phyloP scores from a whole-genome alignment of 2,113 vertebrate genomes.

The Pongo pygmaeus region DNA sequence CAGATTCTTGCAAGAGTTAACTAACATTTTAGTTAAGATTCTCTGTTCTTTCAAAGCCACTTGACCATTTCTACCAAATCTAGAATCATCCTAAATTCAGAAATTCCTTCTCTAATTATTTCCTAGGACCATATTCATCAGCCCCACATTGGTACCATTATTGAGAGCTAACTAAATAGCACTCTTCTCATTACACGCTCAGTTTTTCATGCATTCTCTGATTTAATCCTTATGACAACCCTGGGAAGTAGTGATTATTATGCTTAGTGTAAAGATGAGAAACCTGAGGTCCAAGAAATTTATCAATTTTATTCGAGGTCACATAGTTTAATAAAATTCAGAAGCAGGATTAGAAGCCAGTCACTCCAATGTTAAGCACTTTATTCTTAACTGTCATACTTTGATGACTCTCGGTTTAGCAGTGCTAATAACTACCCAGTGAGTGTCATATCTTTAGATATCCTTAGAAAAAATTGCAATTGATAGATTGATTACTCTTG shows the following conservation, averaged over 20 bases:
- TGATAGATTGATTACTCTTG: neutral
- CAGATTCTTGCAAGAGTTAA: neutral
- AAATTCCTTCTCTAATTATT: slow-evolving; percentile 22
- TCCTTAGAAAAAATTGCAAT: neutral
- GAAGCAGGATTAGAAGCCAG: neutral
- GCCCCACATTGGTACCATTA: neutral
- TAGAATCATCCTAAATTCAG: neutral
- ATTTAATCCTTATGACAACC: neutral
- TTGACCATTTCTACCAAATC: neutral
- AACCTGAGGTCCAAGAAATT: neutral
- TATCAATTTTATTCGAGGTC: slow-evolving; percentile 28
- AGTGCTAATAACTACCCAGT: neutral
- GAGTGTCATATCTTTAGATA: neutral
- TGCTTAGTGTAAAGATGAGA: slow-evolving; percentile 20
- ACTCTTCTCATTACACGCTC: neutral
- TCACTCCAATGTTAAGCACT: neutral
- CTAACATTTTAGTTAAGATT: neutral
- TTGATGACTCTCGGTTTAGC: neutral
- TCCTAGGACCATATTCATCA: slow-evolving; percentile 10
- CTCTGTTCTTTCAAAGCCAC: neutral
- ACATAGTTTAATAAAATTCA: slow-evolving; percentile 2
- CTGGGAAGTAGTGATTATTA: neutral
- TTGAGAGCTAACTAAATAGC: neutral
- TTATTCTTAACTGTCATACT: neutral
- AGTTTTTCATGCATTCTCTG: neutral